phyloP scores from a whole-genome alignment of 1,140 invertebrate genomes.

The Palaemon carinicauda region DNA sequence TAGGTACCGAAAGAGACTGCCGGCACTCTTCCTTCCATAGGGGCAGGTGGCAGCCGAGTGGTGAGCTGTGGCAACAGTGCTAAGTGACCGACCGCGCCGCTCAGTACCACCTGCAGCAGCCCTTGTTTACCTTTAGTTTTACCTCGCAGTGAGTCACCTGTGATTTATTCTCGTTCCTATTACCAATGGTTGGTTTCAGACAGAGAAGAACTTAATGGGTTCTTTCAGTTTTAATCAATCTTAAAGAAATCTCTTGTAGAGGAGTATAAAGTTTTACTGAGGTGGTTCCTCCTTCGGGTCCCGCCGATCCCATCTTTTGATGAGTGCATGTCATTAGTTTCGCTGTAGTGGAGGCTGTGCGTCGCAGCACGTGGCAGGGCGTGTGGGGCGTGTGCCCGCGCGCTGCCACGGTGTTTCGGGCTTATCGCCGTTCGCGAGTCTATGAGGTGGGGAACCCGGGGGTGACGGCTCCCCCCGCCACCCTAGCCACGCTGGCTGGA shows the following conservation, averaged over 20 bases:
- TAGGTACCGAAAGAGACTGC: not conserved
- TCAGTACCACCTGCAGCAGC: constrained; percentile 19
- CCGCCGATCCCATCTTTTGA: not conserved
- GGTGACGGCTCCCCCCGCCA: constrained; percentile 25
- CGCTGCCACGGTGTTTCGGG: constrained; percentile 45
- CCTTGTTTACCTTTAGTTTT: not conserved
- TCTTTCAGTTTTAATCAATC: no score
- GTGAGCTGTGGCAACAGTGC: constrained; percentile 17
- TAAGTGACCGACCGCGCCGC: constrained; percentile 42
- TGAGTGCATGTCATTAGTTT: constrained; percentile 5
- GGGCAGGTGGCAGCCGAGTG: not conserved
- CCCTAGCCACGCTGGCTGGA: constrained; percentile 42
- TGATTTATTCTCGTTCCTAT: not conserved
- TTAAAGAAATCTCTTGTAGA: not conserved
- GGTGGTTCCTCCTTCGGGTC: not conserved
- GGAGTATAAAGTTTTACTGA: not conserved
- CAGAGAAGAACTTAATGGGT: no score
- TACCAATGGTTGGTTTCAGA: no score
- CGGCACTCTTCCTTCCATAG: not conserved
- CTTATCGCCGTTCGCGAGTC: constrained; percentile 37
- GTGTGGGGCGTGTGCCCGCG: constrained; percentile 23
- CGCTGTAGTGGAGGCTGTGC: constrained; percentile 25
- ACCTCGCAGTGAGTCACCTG: not conserved
- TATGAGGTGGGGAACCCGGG: constrained; percentile 34
- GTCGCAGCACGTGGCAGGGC: not conserved